A percentile compares a stretch with the other conserved stretches of the same genome.
These are phyloP conservation scores for Chydorus sphaericus DNA, from an alignment of 2,888 invertebrate genomes.

Conservation along the genomic window DNA sequence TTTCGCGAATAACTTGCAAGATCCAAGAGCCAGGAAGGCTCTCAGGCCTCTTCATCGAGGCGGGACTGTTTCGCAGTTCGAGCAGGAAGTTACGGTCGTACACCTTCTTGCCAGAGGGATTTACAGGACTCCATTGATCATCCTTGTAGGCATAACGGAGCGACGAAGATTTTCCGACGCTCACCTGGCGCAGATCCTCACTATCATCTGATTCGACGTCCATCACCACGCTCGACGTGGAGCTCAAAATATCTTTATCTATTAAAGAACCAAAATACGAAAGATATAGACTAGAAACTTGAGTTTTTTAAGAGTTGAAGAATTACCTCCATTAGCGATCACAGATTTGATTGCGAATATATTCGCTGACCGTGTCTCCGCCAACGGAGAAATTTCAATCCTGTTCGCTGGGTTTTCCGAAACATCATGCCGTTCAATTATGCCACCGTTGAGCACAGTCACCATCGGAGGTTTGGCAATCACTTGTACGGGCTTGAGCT, in stretches of 20 bases:
- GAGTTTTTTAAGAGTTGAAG: background rate
- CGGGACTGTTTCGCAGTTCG: constrained; percentile 54
- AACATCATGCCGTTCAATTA: no score
- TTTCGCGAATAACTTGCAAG: constrained; percentile 31
- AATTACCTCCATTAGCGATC: background rate
- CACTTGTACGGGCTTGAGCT: no score
- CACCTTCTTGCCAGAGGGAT: constrained; percentile 60
- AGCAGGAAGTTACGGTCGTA: constrained; percentile 69
- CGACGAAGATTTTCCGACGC: background rate
- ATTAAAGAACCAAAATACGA: no score
- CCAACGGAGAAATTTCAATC: no score
- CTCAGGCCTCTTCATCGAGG: constrained; percentile 56
- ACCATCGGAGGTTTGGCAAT: no score
- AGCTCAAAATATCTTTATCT: background rate
- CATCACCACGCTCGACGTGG: background rate
- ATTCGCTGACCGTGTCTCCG: no score
- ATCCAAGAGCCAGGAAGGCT: constrained; percentile 45
- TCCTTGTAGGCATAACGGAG: constrained; percentile 10
- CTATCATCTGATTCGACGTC: background rate
- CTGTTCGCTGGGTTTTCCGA: no score
- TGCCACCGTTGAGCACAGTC: no score
- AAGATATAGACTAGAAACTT: background rate
- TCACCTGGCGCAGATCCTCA: background rate
- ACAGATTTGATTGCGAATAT: background rate
- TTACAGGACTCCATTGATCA: constrained; percentile 78